A percentile compares a stretch with the other conserved stretches of the same genome.
Conservation (phyloP, 2,797 vertebrate genomes). For the Monodelphis domestica region DNA sequence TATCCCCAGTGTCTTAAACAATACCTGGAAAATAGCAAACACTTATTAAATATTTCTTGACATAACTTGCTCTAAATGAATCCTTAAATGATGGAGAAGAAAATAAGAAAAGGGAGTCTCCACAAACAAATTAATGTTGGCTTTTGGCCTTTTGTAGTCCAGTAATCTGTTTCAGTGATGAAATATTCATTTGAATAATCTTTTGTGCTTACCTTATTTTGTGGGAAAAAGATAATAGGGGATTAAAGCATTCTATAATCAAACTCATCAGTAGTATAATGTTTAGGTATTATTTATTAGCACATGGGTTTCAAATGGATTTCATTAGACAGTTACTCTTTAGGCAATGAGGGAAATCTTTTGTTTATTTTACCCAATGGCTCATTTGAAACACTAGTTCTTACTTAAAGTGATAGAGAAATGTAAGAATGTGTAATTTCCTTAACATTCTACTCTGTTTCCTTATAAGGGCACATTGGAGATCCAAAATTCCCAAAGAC, state of each 20-base stretch:
- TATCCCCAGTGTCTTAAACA: slow-evolving; percentile 34
- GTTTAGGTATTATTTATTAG: slow-evolving; percentile 1
- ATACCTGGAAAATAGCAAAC: slow-evolving; percentile 7
- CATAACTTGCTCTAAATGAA: slow-evolving; percentile 1
- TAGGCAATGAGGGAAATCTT: slow-evolving; percentile 52
- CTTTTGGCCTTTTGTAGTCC: slow-evolving; percentile 35
- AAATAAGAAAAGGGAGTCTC: slow-evolving; percentile 41
- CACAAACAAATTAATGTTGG: slow-evolving; percentile 51
- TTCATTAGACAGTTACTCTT: slow-evolving; percentile 51
- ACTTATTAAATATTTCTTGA: neutral
- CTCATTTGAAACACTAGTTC: slow-evolving; percentile 41
- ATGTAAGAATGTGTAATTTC: slow-evolving; percentile 19
- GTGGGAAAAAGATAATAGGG: neutral
- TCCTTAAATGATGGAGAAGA: slow-evolving; percentile 34
- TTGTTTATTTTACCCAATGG: slow-evolving; percentile 43
- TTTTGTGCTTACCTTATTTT: neutral
- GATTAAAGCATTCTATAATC: slow-evolving; percentile 39
- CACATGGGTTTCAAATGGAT: neutral
- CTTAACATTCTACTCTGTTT: neutral
- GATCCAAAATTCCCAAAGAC: neutral
- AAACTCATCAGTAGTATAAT: slow-evolving; percentile 46
- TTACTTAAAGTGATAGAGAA: slow-evolving; percentile 38
- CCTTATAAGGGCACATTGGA: neutral
- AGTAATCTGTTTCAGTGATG: slow-evolving; percentile 40
- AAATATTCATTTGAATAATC: slow-evolving; percentile 33